Percentiles rank a stretch among this genome's conserved stretches.
These are phyloP conservation scores for Drosophila nasuta DNA, from an alignment of 1,140 invertebrate species.

Conservation along the genomic window DNA sequence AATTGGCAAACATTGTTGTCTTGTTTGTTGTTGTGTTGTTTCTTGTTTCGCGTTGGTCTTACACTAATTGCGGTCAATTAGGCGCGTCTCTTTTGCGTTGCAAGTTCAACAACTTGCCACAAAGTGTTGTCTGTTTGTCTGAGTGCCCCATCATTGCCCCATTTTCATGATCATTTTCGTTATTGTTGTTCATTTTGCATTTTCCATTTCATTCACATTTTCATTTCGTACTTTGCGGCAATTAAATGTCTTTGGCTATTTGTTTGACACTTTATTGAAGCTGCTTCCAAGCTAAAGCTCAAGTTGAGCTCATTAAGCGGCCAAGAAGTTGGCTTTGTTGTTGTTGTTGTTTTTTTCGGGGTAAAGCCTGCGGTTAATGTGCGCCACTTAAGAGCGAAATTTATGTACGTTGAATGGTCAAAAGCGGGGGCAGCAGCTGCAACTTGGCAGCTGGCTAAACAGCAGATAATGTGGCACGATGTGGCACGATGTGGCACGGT, in stretches of 20 bases:
- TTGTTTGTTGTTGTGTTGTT: background rate
- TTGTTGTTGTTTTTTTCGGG: background rate
- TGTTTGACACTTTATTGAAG: conserved; percentile 79
- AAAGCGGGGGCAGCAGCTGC: background rate
- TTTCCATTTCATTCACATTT: conserved; percentile 28
- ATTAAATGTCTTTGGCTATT: conserved; percentile 77
- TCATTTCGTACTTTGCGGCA: conserved; percentile 41
- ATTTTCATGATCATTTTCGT: conserved; percentile 35
- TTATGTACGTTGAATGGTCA: conserved; percentile 49
- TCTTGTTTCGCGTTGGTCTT: conserved; percentile 8
- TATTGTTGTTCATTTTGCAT: conserved; percentile 41
- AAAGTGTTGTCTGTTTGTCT: conserved; percentile 31
- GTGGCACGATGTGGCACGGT: conserved; percentile 32
- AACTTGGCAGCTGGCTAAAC: conserved; percentile 25
- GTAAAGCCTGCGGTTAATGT: conserved; percentile 51
- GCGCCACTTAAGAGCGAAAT: conserved; percentile 59
- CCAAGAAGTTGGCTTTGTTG: conserved; percentile 48
- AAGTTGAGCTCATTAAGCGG: conserved; percentile 44
- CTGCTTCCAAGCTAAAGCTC: background rate
- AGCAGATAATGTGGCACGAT: conserved; percentile 45
- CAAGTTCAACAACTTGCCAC: conserved; percentile 30
- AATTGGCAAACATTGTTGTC: conserved; percentile 49
- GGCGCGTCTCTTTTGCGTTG: conserved; percentile 56
- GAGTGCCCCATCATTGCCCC: conserved; percentile 6
- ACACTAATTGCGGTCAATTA: conserved; percentile 77